Conservation (phyloP, 2,797 vertebrate genomes). For the Lepilemur septentrionalis region DNA sequence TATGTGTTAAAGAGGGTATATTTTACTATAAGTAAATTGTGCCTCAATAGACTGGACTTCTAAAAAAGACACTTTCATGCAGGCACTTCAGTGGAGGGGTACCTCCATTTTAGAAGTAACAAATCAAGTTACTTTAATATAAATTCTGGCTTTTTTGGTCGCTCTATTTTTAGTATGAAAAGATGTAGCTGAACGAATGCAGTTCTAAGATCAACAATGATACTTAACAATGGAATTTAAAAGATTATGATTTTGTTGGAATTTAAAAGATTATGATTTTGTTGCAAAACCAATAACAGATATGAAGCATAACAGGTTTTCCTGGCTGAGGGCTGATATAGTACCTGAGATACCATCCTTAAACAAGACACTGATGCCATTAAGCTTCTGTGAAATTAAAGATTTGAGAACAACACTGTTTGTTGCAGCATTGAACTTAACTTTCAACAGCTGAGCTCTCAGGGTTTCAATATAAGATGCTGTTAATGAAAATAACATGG, state of each 20-base stretch:
- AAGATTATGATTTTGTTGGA: constrained; percentile 32
- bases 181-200: neutral
- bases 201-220: constrained; percentile 14
- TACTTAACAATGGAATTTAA: constrained; percentile 3
- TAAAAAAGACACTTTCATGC: neutral
- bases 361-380: constrained; percentile 85
- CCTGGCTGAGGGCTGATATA: constrained; percentile 85
- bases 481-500: neutral
- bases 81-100: neutral
- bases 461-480: neutral
- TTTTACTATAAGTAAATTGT: neutral
- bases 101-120: neutral
- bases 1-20: neutral
- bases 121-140: constrained; percentile 25
- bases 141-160: neutral
- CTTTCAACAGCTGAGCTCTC: constrained; percentile 41
- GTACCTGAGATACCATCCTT: constrained; percentile 80
- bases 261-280: constrained; percentile 33
- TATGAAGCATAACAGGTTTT: constrained; percentile 75
- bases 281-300: constrained; percentile 69
- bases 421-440: constrained; percentile 19
- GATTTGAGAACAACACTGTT: constrained; percentile 73
- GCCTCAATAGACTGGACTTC: neutral
- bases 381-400: constrained; percentile 88
- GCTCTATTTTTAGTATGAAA: neutral